phyloP scores from a whole-genome alignment of 2,888 invertebrate genomes.

The Ectemnius lituratus region DNA sequence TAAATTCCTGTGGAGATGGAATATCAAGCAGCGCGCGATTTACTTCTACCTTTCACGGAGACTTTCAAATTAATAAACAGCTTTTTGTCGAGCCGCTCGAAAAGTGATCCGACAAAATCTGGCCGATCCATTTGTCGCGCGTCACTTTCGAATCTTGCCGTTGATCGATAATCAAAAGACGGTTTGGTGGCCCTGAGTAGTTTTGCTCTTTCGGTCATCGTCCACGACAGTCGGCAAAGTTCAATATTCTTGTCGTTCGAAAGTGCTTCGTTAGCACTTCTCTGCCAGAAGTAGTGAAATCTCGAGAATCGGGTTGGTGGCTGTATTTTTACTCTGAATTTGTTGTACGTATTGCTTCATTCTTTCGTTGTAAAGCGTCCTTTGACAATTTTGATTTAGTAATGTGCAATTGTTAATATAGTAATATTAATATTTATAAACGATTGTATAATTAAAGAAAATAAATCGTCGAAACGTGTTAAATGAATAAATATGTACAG shows the following conservation, averaged over 20 bases:
- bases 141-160: conserved; percentile 48
- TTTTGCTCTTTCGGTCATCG: conserved; percentile 13
- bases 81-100: no score
- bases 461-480: no score
- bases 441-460: no score
- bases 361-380: not conserved
- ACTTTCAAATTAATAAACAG: no score
- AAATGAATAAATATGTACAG: no score
- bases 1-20: no score
- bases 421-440: no score
- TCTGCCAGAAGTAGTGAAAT: not conserved
- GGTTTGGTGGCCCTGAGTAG: conserved; percentile 9
- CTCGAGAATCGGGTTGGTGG: not conserved
- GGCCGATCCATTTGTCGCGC: conserved; percentile 28
- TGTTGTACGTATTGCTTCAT: not conserved
- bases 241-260: not conserved
- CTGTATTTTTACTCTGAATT: not conserved
- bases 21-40: no score
- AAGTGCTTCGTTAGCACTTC: conserved; percentile 1
- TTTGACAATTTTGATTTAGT: not conserved
- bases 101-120: no score
- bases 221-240: not conserved
- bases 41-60: no score
- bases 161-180: conserved; percentile 43
- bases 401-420: no score